Conservation (phyloP, 2,888 invertebrate genomes). For the Drosophila meridiana region DNA sequence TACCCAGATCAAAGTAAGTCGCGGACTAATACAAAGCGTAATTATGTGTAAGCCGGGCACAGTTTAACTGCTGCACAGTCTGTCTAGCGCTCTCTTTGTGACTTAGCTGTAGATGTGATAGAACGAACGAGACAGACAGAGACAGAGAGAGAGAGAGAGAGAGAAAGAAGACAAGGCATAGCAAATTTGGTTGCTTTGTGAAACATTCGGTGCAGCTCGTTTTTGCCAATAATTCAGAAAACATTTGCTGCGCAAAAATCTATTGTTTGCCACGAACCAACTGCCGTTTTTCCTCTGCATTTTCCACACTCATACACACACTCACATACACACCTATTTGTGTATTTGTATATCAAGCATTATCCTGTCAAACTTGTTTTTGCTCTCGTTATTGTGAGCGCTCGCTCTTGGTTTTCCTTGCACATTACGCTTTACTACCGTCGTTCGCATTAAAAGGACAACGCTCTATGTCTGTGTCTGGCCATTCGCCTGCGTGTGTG, state of each 20-base stretch:
- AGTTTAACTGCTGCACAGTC: conserved; percentile 10
- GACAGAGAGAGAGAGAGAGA: conserved; percentile 2
- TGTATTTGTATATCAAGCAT: conserved; percentile 39
- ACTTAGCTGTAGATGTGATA: not conserved
- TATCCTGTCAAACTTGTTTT: conserved; percentile 78
- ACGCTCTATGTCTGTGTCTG: conserved; percentile 64
- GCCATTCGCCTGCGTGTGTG: conserved; percentile 16
- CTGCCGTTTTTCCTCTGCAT: conserved; percentile 73
- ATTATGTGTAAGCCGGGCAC: conserved; percentile 46
- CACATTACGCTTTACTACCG: conserved; percentile 65
- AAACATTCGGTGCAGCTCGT: conserved; percentile 64
- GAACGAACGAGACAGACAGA: not conserved
- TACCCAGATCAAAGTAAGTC: conserved; percentile 38
- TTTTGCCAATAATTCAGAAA: conserved; percentile 50
- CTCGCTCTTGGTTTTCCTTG: conserved; percentile 62
- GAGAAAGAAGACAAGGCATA: conserved; percentile 35
- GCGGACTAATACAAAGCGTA: conserved; percentile 31
- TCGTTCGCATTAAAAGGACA: conserved; percentile 79
- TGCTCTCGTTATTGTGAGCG: conserved; percentile 49
- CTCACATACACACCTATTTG: not conserved
- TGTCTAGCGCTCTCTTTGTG: not conserved
- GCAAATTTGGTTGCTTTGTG: conserved; percentile 46
- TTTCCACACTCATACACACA: conserved; percentile 50
- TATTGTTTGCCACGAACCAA: conserved; percentile 57
- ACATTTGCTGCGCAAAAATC: conserved; percentile 42